Base-by-base conservation (phyloP, 30 jellyfish, hydroid and myxozoan species). In the Turritopsis dohrnii region DNA sequence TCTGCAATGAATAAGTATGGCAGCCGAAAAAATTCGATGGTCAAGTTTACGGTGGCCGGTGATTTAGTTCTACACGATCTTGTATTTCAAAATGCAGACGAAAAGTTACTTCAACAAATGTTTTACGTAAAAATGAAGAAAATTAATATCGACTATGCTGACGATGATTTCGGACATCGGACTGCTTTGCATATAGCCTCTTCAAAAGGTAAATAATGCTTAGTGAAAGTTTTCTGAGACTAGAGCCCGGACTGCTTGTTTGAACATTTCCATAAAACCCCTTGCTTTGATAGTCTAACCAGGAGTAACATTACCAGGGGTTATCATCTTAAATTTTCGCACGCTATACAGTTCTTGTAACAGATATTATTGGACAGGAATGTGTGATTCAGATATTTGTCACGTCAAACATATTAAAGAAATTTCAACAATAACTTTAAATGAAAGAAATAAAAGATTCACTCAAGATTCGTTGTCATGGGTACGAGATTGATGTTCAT, bases 151-250 rank as follows among this genome's bases (percentile, higher is more conserved):
- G 76, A 88, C 76, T 76, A 74, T 69, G 54, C 54, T 71, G 96
- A 88, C 73, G 90, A 88, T 52, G 96, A 88, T 71, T 88, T 87
- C 85, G 90, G 90, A 60, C 75, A 74, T 52, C 65, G 90, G 75
- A 88, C 96, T 60, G 90, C 96, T 8, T 75, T 88, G 81, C 96
- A 88, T 54, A 81, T 89, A 75, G 96, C 96, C 65, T 65, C 96
- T 41, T 87, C 77, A 53, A 87, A 79, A 88, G 96, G 96, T 87
- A 81, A 21, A 27, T 25, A 54, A 52, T 0, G 13, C 28, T 81
- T 0, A 31, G 23, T 52, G 4, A 53, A 69, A 27, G 13, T 69
- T 69, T 23, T 69, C 9, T 22, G 9, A 69, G 77, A 69, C 31
- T 5, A 69, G 30, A 5, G 77, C 5, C 31, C 8, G 5, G 16